Evolutionary conservation across 2,888 invertebrate genomes (phyloP).

Genomic region (Noctua janthe): DNA sequence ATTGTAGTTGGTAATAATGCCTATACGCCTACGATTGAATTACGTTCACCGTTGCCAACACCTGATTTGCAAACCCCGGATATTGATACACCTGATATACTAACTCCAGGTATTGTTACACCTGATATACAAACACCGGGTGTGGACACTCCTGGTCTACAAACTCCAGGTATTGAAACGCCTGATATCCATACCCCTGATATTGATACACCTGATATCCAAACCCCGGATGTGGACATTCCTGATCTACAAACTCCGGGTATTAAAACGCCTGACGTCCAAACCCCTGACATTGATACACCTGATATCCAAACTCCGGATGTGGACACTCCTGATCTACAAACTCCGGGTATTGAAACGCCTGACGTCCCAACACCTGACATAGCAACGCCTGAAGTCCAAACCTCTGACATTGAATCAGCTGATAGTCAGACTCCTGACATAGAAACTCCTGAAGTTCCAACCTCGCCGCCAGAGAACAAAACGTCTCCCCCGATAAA

Average conservation of each 20-base stretch:
- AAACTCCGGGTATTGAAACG: slow-evolving; percentile 16
- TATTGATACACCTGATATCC: not conserved
- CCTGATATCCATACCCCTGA: slow-evolving; percentile 33
- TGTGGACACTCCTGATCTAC: slow-evolving; percentile 25
- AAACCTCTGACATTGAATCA: slow-evolving; percentile 54
- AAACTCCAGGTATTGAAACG: not conserved
- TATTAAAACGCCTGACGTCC: slow-evolving; percentile 31
- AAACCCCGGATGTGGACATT: slow-evolving; percentile 15
- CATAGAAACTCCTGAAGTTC: slow-evolving; percentile 58
- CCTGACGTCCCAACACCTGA: slow-evolving; percentile 2
- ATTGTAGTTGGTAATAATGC: slow-evolving; percentile 58
- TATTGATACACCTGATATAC: not conserved
- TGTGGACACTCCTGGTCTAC: slow-evolving; percentile 9
- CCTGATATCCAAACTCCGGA: slow-evolving; percentile 51
- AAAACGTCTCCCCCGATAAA: slow-evolving; percentile 72
- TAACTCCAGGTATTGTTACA: slow-evolving; percentile 8
- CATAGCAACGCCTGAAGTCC: slow-evolving; percentile 22
- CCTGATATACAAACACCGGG: slow-evolving; percentile 6
- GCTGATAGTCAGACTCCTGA: slow-evolving; percentile 23
- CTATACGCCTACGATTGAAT: slow-evolving; percentile 68
- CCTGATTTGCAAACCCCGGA: not conserved
- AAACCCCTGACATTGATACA: not conserved
- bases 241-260: slow-evolving; percentile 14
- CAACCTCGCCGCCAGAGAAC: slow-evolving; percentile 39
- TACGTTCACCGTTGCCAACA: slow-evolving; percentile 63